These are phyloP conservation scores for Struthio camelus DNA, from an alignment of 2,113 vertebrate species.

Conservation along the genomic window DNA sequence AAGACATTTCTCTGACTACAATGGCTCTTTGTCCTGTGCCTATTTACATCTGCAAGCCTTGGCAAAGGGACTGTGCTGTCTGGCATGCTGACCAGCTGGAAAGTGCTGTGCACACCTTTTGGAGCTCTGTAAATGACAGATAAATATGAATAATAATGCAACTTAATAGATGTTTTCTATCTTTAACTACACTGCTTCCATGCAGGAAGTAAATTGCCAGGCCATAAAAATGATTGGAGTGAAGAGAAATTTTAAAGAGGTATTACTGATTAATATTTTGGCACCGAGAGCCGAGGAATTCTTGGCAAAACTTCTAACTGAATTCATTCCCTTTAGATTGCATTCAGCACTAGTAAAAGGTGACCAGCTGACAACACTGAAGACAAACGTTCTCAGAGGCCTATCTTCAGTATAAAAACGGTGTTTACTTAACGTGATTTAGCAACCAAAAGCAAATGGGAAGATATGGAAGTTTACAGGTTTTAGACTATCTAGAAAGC, in stretches of 20 bases:
- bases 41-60: background rate
- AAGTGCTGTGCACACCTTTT: constrained; percentile 38
- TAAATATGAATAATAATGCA: constrained; percentile 35
- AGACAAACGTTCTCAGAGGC: background rate
- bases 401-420: background rate
- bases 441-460: background rate
- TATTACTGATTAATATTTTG: constrained; percentile 14
- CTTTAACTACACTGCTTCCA: background rate
- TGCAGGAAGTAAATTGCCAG: background rate
- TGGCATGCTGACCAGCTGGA: background rate
- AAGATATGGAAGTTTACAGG: background rate
- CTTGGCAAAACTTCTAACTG: constrained; percentile 12
- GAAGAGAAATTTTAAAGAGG: constrained; percentile 32
- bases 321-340: constrained; percentile 22
- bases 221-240: constrained; percentile 28
- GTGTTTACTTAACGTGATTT: background rate
- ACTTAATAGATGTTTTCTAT: constrained; percentile 35
- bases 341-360: background rate
- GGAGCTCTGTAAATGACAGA: constrained; percentile 43
- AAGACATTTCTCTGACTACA: background rate
- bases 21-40: background rate
- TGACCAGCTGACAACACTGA: background rate
- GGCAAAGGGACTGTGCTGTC: background rate
- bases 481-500: background rate
- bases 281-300: background rate